Percentiles rank a stretch among this genome's conserved stretches.
Evolutionary conservation across 2,113 vertebrate genomes (phyloP).

Genomic region (Todiramphus chloris): DNA sequence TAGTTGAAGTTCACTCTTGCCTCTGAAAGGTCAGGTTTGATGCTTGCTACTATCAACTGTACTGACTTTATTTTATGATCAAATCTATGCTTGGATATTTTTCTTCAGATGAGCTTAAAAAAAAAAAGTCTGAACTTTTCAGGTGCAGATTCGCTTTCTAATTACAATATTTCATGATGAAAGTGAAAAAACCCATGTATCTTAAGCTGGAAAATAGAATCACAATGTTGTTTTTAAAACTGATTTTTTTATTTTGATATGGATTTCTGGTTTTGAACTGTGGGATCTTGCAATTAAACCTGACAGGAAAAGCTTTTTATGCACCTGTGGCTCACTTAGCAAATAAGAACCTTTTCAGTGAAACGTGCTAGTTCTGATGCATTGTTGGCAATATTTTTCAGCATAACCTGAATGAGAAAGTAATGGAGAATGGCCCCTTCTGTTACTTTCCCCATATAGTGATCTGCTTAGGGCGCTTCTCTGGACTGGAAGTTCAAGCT

Average conservation of each 20-base stretch:
- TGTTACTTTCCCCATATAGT: rapidly evolving
- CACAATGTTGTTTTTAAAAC: background rate
- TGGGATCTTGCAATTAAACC: background rate
- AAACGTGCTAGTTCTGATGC: background rate
- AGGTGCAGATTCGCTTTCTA: background rate
- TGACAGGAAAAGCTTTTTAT: background rate
- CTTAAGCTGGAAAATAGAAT: background rate
- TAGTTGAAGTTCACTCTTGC: background rate
- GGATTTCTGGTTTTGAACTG: background rate
- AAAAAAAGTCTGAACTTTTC: background rate
- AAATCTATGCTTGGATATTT: background rate
- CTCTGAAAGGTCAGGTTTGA: background rate
- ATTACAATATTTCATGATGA: background rate
- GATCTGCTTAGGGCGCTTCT: background rate
- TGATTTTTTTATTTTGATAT: background rate
- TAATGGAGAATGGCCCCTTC: background rate
- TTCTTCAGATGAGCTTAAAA: background rate
- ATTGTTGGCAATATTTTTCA: background rate
- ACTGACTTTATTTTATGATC: background rate
- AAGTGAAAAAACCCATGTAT: background rate
- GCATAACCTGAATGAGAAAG: background rate
- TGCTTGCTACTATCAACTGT: background rate
- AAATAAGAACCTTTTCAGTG: background rate
- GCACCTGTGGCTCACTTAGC: background rate
- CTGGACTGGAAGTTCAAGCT: background rate